Conservation (phyloP, 2,113 vertebrate species). For the Lipophrys pholis region DNA sequence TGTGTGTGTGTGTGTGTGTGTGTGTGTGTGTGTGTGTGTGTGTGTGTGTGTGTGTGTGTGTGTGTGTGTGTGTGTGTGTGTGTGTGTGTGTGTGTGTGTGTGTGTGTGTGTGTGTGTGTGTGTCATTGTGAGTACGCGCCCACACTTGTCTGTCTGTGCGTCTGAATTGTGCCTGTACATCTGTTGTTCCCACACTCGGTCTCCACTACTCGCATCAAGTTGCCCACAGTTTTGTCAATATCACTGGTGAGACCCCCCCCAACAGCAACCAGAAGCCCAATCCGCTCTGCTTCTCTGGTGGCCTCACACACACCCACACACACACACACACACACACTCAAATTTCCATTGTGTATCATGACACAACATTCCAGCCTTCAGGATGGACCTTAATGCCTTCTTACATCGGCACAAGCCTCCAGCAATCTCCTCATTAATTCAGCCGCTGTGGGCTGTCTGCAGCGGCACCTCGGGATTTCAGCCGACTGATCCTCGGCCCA, state of each 20-base stretch:
- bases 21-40: conserved; percentile 42
- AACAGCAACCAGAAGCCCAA: conserved; percentile 34
- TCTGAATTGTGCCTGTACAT: conserved; percentile 36
- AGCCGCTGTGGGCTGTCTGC: conserved; percentile 31
- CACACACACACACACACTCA: no score
- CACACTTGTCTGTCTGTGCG: conserved; percentile 43
- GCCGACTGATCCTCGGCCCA: conserved; percentile 35
- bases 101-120: conserved; percentile 9
- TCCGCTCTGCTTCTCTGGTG: conserved; percentile 57
- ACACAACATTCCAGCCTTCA: conserved; percentile 40
- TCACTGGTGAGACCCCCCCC: conserved; percentile 41
- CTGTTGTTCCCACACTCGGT: conserved; percentile 53
- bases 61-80: no score
- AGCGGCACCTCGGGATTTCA: conserved; percentile 41
- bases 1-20: conserved; percentile 30
- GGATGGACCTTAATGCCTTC: conserved; percentile 53
- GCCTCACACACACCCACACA: conserved; percentile 54
- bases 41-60: conserved; percentile 43
- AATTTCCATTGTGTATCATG: conserved; percentile 37
- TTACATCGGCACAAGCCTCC: conserved; percentile 40
- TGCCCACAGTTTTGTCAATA: conserved; percentile 65
- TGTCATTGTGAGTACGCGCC: conserved; percentile 13
- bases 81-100: no score
- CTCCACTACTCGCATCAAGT: conserved; percentile 48
- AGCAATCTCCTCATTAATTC: conserved; percentile 43